These are phyloP conservation scores for Synanthedon tipuliformis DNA, from an alignment of 2,888 invertebrate genomes.

Conservation along the genomic window DNA sequence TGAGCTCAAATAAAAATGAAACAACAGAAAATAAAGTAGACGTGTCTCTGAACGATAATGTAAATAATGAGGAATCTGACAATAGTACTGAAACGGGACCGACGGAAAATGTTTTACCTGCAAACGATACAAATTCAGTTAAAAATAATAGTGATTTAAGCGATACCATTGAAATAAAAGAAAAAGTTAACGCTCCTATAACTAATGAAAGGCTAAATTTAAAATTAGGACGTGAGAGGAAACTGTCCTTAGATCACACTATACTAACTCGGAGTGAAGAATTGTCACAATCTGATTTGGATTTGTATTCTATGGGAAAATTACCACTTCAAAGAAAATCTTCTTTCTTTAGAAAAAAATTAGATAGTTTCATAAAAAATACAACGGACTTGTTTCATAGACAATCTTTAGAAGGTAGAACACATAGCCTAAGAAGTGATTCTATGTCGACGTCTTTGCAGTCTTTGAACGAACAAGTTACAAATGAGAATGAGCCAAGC, in stretches of 20 bases:
- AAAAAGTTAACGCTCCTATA: background rate
- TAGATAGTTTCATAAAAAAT: conserved; percentile 58
- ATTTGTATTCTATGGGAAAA: conserved; percentile 53
- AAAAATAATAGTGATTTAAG: background rate
- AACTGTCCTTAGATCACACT: conserved; percentile 52
- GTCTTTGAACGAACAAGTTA: conserved; percentile 35
- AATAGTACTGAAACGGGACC: too few species aligned
- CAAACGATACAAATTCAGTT: background rate
- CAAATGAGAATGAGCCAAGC: conserved; percentile 9
- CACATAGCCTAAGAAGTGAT: conserved; percentile 25
- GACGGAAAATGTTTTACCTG: too few species aligned
- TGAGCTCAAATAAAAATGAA: background rate
- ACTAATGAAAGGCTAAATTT: background rate
- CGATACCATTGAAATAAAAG: background rate
- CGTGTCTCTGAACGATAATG: conserved; percentile 4
- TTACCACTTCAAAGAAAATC: conserved; percentile 55
- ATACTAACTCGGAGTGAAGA: conserved; percentile 39
- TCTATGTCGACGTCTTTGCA: conserved; percentile 54
- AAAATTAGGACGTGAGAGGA: conserved; percentile 26
- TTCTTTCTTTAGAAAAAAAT: conserved; percentile 56
- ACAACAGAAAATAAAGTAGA: background rate
- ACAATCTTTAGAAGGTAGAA: conserved; percentile 28
- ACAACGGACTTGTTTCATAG: conserved; percentile 55
- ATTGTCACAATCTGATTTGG: conserved; percentile 53
- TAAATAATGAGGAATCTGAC: too few species aligned